Conservation (phyloP, 1,140 invertebrate species). For the Bombus pascuorum region DNA sequence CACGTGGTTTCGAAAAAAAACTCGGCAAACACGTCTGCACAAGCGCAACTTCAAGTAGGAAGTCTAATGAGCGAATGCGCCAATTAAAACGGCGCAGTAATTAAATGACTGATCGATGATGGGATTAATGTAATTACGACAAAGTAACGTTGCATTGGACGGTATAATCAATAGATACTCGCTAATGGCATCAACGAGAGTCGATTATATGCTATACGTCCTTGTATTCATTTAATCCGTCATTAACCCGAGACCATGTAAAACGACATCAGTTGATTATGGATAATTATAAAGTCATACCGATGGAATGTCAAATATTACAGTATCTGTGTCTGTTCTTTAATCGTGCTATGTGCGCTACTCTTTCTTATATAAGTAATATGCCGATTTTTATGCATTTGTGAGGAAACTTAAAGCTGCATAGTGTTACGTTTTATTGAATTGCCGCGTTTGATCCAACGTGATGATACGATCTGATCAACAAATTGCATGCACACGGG, state of each 20-base stretch:
- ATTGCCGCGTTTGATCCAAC: too few species aligned
- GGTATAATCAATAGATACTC: slow-evolving; percentile 67
- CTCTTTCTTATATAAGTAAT: too few species aligned
- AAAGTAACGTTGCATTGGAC: slow-evolving; percentile 63
- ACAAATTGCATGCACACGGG: too few species aligned
- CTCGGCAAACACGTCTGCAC: neutral
- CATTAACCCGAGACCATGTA: slow-evolving; percentile 59
- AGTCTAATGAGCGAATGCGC: slow-evolving; percentile 69
- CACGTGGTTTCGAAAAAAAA: slow-evolving; percentile 22
- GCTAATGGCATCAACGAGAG: slow-evolving; percentile 64
- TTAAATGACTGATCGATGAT: slow-evolving; percentile 70
- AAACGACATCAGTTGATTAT: slow-evolving; percentile 13
- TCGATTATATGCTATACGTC: slow-evolving; percentile 46
- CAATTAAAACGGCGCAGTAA: slow-evolving; percentile 72
- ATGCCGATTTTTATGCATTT: too few species aligned
- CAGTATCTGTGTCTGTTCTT: neutral
- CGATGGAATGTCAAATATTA: neutral
- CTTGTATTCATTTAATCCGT: slow-evolving; percentile 52
- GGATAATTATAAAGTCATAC: slow-evolving; percentile 32
- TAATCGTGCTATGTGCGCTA: too few species aligned
- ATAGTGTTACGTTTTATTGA: too few species aligned
- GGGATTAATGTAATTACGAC: slow-evolving; percentile 70
- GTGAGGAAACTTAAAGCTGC: too few species aligned
- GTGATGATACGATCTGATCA: too few species aligned
- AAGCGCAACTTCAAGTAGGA: neutral